phyloP scores from a whole-genome alignment of 2,797 vertebrate genomes.

The Diglossa cyanea region DNA sequence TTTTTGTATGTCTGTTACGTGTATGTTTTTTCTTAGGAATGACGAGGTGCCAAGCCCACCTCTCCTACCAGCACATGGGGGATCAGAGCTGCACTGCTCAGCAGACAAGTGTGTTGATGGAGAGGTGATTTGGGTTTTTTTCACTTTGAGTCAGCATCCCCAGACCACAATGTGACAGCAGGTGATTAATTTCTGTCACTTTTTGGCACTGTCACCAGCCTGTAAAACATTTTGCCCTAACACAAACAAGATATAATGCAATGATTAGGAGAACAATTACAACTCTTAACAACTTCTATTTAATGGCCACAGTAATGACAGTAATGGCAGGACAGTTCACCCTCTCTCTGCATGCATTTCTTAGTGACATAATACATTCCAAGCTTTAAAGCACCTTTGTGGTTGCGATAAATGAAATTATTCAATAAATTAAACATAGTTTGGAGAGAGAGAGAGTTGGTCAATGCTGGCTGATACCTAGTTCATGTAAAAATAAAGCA shows the following conservation, averaged over 20 bases:
- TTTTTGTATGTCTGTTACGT: background rate
- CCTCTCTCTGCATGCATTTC: background rate
- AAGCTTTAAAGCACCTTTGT: background rate
- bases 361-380: background rate
- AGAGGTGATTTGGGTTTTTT: background rate
- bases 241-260: background rate
- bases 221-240: background rate
- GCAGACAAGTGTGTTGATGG: background rate
- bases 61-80: background rate
- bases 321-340: background rate
- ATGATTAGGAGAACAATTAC: conserved; percentile 5
- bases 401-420: conserved; percentile 12
- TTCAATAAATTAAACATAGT: conserved; percentile 11
- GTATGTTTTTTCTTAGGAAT: background rate
- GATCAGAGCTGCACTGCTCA: background rate
- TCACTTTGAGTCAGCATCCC: background rate
- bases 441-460: background rate
- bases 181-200: conserved; percentile 3
- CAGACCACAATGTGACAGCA: background rate
- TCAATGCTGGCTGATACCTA: background rate
- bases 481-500: background rate
- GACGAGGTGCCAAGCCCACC: background rate
- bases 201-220: background rate
- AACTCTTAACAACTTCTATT: background rate
- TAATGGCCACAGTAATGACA: background rate